Base-by-base conservation (phyloP, 2,888 invertebrate genomes). In the Drosophila macrospina region DNA sequence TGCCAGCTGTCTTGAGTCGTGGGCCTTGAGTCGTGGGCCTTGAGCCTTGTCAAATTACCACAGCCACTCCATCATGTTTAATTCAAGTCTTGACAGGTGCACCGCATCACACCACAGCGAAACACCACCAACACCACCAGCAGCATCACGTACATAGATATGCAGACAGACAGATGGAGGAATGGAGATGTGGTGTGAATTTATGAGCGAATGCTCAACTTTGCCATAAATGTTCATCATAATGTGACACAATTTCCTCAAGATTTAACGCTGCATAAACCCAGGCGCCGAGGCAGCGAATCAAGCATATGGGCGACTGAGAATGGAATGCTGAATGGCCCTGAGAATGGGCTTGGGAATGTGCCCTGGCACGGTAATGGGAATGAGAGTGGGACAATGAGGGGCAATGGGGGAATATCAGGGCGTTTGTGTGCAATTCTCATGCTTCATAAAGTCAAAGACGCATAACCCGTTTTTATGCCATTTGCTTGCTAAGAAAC, bases 181-280 rank as follows among this genome's bases (percentile, higher is more conserved):
- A 34, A 8, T 28, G 55, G 15, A 24, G 54, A 34, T 13, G 30
- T 30, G 20, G 78, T 67, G 67, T 63, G 71, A 85, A 84, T 85
- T 85, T 80, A 85, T 85, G 87, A 52, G 80, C 72, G 51, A 75
- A 79, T 74, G 75, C 71, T 84, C 74, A 77, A 72, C 74, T 81
- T 73, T 75, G 77, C 72, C 80, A 86, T 85, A 85, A 86, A 86
- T 81, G 85, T 80, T 80, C 78, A 86, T 86, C 82, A 86, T 86
- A 85, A 85, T 85, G 85, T 85, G 85, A 85, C 85, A 85, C 87
- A 85, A 85, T 85, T 85, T 85, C 78, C 85, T 82, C 71, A 78
- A 85, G 85, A 85, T 85, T 85, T 85, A 85, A 85, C 80, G 77
- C 80, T 65, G 82, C 82, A 82, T 81, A 85, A 80, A 69, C 30